phyloP scores from a whole-genome alignment of 2,888 invertebrate species.

The Trissolcus brochymenae region DNA sequence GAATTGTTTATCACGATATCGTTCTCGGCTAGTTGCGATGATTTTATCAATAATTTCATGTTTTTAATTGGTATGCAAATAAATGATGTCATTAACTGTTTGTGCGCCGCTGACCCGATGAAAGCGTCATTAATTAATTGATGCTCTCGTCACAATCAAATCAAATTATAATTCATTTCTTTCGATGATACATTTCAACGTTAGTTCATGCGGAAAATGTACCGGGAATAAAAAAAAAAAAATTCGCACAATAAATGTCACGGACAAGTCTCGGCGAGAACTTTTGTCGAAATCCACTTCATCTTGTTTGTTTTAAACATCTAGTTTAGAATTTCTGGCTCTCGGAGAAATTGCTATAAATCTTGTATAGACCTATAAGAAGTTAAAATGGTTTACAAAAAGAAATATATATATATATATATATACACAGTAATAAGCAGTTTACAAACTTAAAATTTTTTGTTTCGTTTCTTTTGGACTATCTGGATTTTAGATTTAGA shows the following conservation, averaged over 20 bases:
- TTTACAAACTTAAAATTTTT: no score
- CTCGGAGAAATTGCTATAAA: no score
- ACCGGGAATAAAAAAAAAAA: neutral
- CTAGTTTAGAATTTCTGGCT: constrained; percentile 1
- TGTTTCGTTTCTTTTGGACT: no score
- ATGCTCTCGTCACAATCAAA: neutral
- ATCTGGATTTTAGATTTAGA: no score
- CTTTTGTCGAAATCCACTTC: constrained; percentile 18
- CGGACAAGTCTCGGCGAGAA: neutral
- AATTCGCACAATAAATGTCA: neutral
- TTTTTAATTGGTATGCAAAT: constrained; percentile 25
- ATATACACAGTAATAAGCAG: no score
- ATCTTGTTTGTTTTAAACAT: constrained; percentile 9
- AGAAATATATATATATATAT: no score
- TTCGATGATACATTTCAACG: no score
- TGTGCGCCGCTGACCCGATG: neutral
- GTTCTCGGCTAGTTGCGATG: constrained; percentile 6
- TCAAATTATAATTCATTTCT: no score
- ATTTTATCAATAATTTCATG: constrained; percentile 16
- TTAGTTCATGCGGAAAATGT: neutral
- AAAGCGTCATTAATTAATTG: neutral
- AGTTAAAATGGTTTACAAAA: no score
- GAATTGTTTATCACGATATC: constrained; percentile 23
- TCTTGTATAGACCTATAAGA: no score
- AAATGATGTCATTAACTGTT: constrained; percentile 6